Percentiles rank a stretch among this genome's conserved stretches.
phyloP scores from a whole-genome alignment of 2,113 vertebrate species.

The Xenopus borealis region DNA sequence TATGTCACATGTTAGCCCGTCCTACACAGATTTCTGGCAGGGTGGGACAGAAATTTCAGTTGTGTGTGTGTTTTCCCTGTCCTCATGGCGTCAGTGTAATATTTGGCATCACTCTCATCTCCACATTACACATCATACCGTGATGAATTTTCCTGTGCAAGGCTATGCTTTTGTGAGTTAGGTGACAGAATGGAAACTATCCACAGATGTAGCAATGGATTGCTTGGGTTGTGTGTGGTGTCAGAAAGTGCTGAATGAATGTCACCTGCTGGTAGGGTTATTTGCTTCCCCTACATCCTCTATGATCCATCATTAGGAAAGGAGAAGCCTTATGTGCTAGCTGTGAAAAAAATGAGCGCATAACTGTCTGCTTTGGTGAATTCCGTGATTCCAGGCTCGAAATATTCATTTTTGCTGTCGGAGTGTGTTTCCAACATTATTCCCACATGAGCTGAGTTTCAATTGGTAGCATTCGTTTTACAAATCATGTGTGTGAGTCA shows the following conservation, averaged over 20 bases:
- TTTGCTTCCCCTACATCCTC: slow-evolving; percentile 24
- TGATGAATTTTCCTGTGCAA: background rate
- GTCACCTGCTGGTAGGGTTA: background rate
- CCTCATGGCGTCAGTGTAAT: background rate
- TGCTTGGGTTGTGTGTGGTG: too few species aligned
- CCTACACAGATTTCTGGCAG: too few species aligned
- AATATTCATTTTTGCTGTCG: slow-evolving; percentile 37
- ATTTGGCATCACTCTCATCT: background rate
- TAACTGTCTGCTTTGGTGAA: background rate
- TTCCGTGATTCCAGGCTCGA: slow-evolving; percentile 32
- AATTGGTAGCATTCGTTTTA: slow-evolving; percentile 42
- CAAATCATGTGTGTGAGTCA: slow-evolving; percentile 38
- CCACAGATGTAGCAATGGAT: too few species aligned
- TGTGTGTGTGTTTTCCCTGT: too few species aligned
- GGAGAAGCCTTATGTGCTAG: slow-evolving; percentile 12
- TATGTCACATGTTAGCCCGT: too few species aligned
- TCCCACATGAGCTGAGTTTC: slow-evolving; percentile 32
- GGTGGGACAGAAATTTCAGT: too few species aligned
- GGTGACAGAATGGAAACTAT: too few species aligned
- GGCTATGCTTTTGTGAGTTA: background rate
- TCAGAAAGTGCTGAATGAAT: slow-evolving; percentile 20
- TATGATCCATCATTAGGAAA: slow-evolving; percentile 7
- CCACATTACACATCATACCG: background rate
- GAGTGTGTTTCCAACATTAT: slow-evolving; percentile 31
- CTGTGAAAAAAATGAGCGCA: slow-evolving; percentile 4